A percentile compares a stretch with the other conserved stretches of the same genome.
Conservation (phyloP, 2,888 invertebrate genomes). For the Volucella zonaria region DNA sequence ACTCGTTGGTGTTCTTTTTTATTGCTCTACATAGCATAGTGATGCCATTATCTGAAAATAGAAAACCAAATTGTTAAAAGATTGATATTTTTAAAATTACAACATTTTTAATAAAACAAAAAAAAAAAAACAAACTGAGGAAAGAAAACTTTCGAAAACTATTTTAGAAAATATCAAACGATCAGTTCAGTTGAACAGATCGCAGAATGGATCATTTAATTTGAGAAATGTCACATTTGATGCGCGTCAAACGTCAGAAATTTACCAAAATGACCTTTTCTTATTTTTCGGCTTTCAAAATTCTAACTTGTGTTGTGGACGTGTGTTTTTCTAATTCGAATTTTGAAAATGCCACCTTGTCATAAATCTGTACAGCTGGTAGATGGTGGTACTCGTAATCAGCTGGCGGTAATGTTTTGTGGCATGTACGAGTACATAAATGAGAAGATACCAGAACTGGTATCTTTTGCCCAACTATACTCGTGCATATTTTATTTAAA, state of each 20-base stretch:
- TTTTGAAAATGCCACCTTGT: slow-evolving; percentile 39
- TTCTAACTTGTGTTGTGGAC: background rate
- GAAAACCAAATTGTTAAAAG: slow-evolving; percentile 39
- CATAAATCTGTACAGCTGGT: slow-evolving; percentile 14
- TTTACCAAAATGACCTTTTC: slow-evolving; percentile 47
- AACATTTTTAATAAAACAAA: slow-evolving; percentile 23
- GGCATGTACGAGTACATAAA: background rate
- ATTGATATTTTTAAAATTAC: slow-evolving; percentile 6
- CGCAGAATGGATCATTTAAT: slow-evolving; percentile 52
- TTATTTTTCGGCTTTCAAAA: background rate
- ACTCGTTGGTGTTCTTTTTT: slow-evolving; percentile 10
- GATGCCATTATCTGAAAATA: slow-evolving; percentile 74
- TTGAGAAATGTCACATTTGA: slow-evolving; percentile 71
- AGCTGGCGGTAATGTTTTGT: slow-evolving; percentile 25
- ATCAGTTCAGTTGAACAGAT: slow-evolving; percentile 47
- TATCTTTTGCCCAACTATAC: slow-evolving; percentile 47
- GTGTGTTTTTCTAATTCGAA: slow-evolving; percentile 8
- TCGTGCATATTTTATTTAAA: background rate
- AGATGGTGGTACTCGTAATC: slow-evolving; percentile 30
- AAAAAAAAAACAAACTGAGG: slow-evolving; percentile 12
- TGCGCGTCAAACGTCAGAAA: slow-evolving; percentile 58
- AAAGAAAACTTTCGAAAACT: slow-evolving; percentile 42
- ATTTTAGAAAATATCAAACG: slow-evolving; percentile 33
- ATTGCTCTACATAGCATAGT: slow-evolving; percentile 43
- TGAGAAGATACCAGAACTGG: background rate